Conservation (phyloP, 2,113 vertebrate species). For the Oxyruncus cristatus region DNA sequence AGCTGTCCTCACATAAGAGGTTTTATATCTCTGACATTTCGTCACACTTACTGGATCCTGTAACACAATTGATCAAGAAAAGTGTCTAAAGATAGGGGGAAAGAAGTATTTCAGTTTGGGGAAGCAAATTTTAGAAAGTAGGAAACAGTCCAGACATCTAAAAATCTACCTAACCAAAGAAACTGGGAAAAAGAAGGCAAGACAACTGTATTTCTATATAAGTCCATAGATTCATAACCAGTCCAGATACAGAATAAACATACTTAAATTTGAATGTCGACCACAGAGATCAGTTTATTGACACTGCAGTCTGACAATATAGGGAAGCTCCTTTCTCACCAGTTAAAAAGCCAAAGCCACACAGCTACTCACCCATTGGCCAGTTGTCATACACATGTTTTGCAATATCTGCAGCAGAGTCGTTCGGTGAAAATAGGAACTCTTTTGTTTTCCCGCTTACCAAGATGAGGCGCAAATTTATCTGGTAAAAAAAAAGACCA, state of each 20-base stretch:
- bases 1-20: neutral
- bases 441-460: slow-evolving; percentile 99
- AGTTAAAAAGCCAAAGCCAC: neutral
- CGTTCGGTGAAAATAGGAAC: slow-evolving; percentile 94
- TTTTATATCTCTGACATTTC: neutral
- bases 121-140: neutral
- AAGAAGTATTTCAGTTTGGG: neutral
- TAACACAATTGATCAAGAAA: neutral
- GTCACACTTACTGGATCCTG: neutral
- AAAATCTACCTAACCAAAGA: neutral
- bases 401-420: slow-evolving; percentile 95
- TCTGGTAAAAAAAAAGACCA: slow-evolving; percentile 74
- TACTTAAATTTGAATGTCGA: neutral
- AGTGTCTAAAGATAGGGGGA: neutral
- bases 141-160: neutral
- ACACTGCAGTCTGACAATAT: neutral
- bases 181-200: neutral
- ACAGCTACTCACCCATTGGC: slow-evolving; percentile 91
- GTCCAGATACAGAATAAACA: neutral
- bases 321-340: neutral
- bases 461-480: slow-evolving; percentile 96
- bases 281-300: neutral
- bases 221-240: neutral
- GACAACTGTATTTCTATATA: neutral
- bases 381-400: slow-evolving; percentile 98